A percentile compares a stretch with the other conserved stretches of the same genome.
These are phyloP conservation scores for Pandion haliaetus DNA, from an alignment of 2,113 vertebrate species.

Conservation along the genomic window DNA sequence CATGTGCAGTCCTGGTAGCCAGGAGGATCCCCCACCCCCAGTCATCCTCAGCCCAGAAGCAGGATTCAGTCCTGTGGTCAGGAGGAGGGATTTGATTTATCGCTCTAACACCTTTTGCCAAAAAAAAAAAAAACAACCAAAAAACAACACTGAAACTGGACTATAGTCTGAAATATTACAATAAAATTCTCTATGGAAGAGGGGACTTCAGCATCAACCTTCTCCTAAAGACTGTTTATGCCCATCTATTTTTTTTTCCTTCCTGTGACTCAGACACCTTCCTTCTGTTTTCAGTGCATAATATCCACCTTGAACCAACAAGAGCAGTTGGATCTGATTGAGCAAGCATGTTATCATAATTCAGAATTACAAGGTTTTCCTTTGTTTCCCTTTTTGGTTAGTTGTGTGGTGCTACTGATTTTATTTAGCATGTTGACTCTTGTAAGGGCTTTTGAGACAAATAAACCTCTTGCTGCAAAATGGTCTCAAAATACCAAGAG, in stretches of 20 bases:
- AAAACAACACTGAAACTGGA: background rate
- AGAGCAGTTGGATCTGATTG: background rate
- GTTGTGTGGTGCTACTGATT: background rate
- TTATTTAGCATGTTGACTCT: background rate
- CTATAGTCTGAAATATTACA: background rate
- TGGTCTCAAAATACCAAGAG: background rate
- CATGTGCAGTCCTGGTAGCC: background rate
- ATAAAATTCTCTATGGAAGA: background rate
- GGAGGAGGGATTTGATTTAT: background rate
- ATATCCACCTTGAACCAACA: background rate
- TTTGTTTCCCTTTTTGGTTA: background rate
- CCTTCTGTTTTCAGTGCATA: background rate
- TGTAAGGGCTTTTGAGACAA: background rate
- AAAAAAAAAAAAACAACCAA: background rate
- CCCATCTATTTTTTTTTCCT: background rate
- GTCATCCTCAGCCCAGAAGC: background rate
- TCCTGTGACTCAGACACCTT: background rate
- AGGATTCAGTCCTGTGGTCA: background rate
- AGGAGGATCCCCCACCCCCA: background rate
- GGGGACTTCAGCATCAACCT: background rate
- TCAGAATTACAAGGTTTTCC: background rate
- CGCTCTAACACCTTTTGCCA: background rate
- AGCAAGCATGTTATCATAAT: background rate
- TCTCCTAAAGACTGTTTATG: background rate
- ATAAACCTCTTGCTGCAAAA: background rate